phyloP scores from a whole-genome alignment of 2,888 invertebrate species.

The Dasysyrphus tricinctus region DNA sequence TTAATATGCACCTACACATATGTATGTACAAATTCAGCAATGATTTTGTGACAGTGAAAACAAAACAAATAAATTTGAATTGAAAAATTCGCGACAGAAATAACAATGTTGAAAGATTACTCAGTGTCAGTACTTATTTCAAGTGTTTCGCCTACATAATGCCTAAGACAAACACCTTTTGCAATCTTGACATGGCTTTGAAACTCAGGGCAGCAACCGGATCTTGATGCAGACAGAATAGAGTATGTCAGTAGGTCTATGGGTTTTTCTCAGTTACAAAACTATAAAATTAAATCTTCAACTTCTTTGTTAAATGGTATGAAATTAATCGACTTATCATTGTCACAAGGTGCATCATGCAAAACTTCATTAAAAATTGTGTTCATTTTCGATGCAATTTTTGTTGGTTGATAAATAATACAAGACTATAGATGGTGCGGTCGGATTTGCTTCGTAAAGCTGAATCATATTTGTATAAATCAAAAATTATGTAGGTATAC shows the following conservation, averaged over 20 bases:
- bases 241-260: neutral
- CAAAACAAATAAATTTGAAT: neutral
- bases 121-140: neutral
- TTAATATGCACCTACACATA: too few species aligned
- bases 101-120: neutral
- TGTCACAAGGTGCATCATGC: neutral
- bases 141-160: conserved; percentile 7
- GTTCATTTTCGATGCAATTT: too few species aligned
- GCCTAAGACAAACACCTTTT: neutral
- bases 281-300: neutral
- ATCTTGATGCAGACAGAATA: neutral
- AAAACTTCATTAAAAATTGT: too few species aligned
- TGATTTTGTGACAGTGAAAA: neutral
- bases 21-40: neutral
- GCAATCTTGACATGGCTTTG: conserved; percentile 14
- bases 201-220: conserved; percentile 49
- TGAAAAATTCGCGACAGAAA: neutral
- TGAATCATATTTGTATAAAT: too few species aligned
- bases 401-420: neutral
- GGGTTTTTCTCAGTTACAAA: neutral
- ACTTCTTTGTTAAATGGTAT: neutral
- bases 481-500: too few species aligned
- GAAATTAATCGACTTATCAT: neutral
- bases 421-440: neutral
- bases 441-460: too few species aligned